A percentile compares a stretch with the other conserved stretches of the same genome.
phyloP scores from a whole-genome alignment of 2,113 vertebrate species.

The Cyprinus carpio region DNA sequence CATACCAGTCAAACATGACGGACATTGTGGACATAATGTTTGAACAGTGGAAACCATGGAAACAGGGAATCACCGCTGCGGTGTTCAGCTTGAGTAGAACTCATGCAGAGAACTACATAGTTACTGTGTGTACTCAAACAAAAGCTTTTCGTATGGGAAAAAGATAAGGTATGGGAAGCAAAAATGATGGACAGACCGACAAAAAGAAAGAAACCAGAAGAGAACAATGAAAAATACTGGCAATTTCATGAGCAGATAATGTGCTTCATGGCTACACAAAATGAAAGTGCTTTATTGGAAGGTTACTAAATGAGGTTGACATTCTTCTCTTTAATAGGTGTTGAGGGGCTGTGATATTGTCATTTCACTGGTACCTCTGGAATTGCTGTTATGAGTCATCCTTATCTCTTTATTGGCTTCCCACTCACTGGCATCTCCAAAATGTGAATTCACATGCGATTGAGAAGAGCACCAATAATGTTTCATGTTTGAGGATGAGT shows the following conservation, averaged over 20 bases:
- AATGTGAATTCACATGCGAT: neutral
- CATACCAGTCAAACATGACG: constrained; percentile 14
- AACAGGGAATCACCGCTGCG: constrained; percentile 16
- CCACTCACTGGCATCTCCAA: constrained; percentile 1
- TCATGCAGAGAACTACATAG: constrained; percentile 28
- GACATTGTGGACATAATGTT: constrained; percentile 32
- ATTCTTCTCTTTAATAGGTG: constrained; percentile 4
- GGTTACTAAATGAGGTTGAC: neutral
- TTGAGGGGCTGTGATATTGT: constrained; percentile 4
- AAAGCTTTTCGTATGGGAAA: constrained; percentile 5
- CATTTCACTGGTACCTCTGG: constrained; percentile 14
- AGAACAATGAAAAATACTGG: neutral
- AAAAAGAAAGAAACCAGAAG: neutral
- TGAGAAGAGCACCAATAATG: neutral
- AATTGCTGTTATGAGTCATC: constrained; percentile 32
- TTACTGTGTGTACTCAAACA: constrained; percentile 8
- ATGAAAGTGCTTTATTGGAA: neutral
- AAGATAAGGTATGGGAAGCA: constrained; percentile 37
- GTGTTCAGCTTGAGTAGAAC: neutral
- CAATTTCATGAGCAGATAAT: neutral
- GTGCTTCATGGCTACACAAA: neutral
- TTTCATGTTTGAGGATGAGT: neutral
- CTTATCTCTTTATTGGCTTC: constrained; percentile 9
- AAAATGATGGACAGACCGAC: constrained; percentile 1
- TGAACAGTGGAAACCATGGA: constrained; percentile 38